These are phyloP conservation scores for Rafetus swinhoei DNA, from an alignment of 2,113 vertebrate species.

Conservation along the genomic window DNA sequence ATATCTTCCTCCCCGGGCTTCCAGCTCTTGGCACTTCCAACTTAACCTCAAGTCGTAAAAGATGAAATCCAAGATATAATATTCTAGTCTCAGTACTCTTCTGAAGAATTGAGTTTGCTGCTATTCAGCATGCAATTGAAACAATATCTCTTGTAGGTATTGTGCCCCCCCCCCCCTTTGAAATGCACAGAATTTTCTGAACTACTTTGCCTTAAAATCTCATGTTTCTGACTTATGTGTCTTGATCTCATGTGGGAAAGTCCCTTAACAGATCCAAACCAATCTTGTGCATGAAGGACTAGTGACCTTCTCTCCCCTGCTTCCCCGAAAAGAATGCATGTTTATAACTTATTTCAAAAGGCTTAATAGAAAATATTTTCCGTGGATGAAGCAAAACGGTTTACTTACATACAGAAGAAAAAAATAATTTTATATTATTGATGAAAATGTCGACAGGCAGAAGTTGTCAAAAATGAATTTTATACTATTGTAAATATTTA, in stretches of 20 bases:
- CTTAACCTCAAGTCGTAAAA: neutral
- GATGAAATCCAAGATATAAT: neutral
- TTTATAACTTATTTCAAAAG: neutral
- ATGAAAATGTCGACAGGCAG: no score
- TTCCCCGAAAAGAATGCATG: constrained; percentile 35
- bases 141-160: neutral
- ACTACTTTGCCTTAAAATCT: constrained; percentile 35
- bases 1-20: neutral
- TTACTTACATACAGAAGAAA: neutral
- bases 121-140: neutral
- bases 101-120: neutral
- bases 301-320: neutral
- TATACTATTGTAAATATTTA: constrained; percentile 80
- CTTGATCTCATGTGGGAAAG: constrained; percentile 24
- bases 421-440: constrained; percentile 64
- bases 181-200: neutral
- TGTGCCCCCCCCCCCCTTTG: neutral
- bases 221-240: constrained; percentile 7
- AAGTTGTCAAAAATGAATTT: neutral
- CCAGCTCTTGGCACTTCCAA: neutral
- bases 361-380: constrained; percentile 10
- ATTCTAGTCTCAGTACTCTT: neutral
- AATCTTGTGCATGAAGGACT: constrained; percentile 36
- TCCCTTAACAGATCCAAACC: neutral
- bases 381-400: constrained; percentile 42